These are phyloP conservation scores for Watsonalla cultraria DNA, from an alignment of 2,888 invertebrate genomes.

Conservation along the genomic window DNA sequence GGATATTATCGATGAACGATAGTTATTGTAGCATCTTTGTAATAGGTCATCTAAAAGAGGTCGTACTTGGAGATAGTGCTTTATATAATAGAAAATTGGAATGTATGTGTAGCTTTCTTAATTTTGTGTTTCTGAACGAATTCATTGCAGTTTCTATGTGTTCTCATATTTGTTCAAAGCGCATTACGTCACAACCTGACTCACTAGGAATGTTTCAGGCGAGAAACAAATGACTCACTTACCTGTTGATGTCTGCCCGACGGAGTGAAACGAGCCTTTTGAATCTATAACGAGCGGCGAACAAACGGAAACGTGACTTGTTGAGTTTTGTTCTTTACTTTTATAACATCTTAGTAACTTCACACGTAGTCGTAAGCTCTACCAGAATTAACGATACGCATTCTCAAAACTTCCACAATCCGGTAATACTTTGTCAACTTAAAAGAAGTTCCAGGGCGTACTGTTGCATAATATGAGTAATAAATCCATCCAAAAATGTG, in stretches of 20 bases:
- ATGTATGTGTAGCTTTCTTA: no score
- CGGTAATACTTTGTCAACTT: background rate
- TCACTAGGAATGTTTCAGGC: constrained; percentile 50
- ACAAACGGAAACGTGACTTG: constrained; percentile 46
- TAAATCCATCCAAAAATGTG: background rate
- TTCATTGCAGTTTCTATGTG: no score
- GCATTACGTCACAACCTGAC: constrained; percentile 42
- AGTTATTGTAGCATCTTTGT: no score
- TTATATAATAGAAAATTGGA: no score
- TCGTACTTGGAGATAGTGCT: no score
- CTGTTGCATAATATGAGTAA: no score
- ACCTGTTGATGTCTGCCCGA: constrained; percentile 61
- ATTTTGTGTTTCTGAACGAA: no score
- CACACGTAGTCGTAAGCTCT: background rate
- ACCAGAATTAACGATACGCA: background rate
- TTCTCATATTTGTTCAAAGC: constrained; percentile 18
- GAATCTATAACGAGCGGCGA: constrained; percentile 35
- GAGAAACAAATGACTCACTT: constrained; percentile 66
- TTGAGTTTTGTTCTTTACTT: constrained; percentile 18
- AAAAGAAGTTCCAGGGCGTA: background rate
- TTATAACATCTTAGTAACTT: background rate
- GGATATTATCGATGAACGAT: no score
- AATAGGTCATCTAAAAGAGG: no score
- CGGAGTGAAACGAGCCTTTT: constrained; percentile 36
- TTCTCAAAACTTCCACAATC: background rate